Conservation (phyloP, 2,113 vertebrate genomes). For the Poeciliopsis turrubarensis region DNA sequence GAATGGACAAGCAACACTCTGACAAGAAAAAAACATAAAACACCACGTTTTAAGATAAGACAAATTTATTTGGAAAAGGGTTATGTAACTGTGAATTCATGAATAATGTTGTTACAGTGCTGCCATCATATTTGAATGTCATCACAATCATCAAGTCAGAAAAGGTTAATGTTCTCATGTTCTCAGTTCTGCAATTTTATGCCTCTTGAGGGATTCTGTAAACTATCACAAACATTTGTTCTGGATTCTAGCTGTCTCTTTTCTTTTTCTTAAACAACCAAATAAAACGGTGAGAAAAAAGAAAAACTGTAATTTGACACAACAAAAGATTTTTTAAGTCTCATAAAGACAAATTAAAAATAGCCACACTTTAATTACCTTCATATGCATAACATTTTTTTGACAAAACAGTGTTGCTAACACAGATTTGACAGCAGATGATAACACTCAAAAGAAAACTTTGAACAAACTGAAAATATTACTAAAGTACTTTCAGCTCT, state of each 20-base stretch:
- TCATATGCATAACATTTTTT: neutral
- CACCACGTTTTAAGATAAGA: slow-evolving; percentile 1
- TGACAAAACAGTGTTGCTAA: neutral
- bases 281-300: neutral
- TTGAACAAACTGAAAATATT: too few species aligned
- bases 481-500: neutral
- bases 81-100: neutral
- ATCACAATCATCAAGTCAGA: slow-evolving; percentile 27
- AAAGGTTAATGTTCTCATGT: slow-evolving; percentile 28
- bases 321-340: neutral
- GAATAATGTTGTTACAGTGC: neutral
- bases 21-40: slow-evolving; percentile 15
- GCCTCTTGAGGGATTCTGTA: slow-evolving; percentile 24
- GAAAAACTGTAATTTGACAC: neutral
- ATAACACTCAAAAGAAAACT: too few species aligned
- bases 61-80: neutral
- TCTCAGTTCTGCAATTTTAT: slow-evolving; percentile 38
- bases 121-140: slow-evolving; percentile 26
- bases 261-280: neutral
- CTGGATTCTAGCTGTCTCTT: neutral
- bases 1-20: slow-evolving; percentile 94
- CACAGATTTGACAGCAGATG: too few species aligned
- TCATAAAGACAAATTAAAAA: neutral
- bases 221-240: neutral
- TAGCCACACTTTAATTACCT: neutral